Percentiles rank a stretch among this genome's conserved stretches.
These are phyloP conservation scores for Dicyrtomina minuta DNA, from an alignment of 2,888 invertebrate genomes.

Conservation along the genomic window DNA sequence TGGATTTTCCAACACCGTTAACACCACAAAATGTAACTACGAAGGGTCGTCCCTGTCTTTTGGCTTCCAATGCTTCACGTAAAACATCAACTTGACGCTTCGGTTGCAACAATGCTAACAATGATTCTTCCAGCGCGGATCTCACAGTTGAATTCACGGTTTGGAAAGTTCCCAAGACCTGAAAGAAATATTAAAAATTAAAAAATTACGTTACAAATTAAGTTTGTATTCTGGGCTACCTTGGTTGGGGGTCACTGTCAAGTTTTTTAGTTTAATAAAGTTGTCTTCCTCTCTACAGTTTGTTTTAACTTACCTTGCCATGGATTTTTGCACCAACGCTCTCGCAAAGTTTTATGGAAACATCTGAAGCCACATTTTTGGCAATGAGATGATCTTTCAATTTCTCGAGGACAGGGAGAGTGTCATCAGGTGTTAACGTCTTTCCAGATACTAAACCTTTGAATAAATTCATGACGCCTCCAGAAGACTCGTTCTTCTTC, in stretches of 20 bases:
- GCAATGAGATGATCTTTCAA: constrained; percentile 91
- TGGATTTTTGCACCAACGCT: constrained; percentile 86
- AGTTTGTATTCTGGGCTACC: background rate
- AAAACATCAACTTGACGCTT: constrained; percentile 93
- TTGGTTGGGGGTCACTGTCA: background rate
- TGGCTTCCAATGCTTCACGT: constrained; percentile 90
- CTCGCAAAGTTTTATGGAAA: constrained; percentile 88
- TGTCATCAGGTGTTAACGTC: constrained; percentile 74
- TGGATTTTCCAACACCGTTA: constrained; percentile 98
- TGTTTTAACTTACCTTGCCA: constrained; percentile 65
- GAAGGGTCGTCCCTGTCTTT: constrained; percentile 78
- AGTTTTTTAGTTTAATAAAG: background rate
- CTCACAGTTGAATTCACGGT: constrained; percentile 86
- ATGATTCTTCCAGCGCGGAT: constrained; percentile 81
- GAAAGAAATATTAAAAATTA: constrained; percentile 34
- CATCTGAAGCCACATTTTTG: constrained; percentile 97
- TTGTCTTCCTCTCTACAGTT: no score
- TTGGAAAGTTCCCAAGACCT: constrained; percentile 90
- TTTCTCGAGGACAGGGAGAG: constrained; percentile 86
- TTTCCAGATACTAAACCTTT: constrained; percentile 83
- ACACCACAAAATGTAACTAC: constrained; percentile 97
- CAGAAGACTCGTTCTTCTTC: constrained; percentile 58
- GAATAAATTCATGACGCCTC: constrained; percentile 39
- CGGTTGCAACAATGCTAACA: constrained; percentile 92
- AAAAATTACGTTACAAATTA: background rate